Evolutionary conservation across 2,888 invertebrate species (phyloP), one percentile per base, ranked within the genome.

Genomic region (Syrista parreyssii): DNA sequence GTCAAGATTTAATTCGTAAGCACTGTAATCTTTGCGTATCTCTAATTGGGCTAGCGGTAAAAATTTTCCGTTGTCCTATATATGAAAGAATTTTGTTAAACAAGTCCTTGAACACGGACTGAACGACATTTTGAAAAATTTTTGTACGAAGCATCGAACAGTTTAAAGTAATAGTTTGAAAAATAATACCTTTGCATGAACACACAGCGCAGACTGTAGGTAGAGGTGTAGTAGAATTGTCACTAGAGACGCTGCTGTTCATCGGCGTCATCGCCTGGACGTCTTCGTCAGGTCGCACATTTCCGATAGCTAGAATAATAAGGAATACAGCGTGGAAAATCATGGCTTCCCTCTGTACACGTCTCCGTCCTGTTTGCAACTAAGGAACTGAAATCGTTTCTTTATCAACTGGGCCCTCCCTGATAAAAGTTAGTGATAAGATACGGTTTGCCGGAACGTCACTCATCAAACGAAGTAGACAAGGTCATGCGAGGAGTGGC

Each of bases 401-500:
- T 78, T 75, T 83, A 83, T 80, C 68, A 80, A 79, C 68, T 74
- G 78, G 79, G 76, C 68, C 77, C 78, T 78, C 76, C 80, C 77
- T 79, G 84, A 84, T 84, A 84, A 84, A 77, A 75, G 68, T 68
- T 55, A 40, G 68, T 75, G 78, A 78, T 73, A 75, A 74, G 84
- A 84, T 84, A 84, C 80, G 80, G 82, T 84, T 82, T 76, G 73
- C 77, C 76, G 78, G 76, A 77, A 55, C 75, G 76, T 84, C 83
- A 83, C 82, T 84, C 83, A 84, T 80, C 75, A 71, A 73, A 74
- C 69, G 74, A 11, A 33, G 68, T 74, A 12, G 32, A n/a, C 32
- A 32, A 34, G 2, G 34, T 73, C n/a, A 30, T 33, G 36, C 35
- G 74, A 74, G 74, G 74, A 30, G 74, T 34, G 74, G 33, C n/a